Percentiles rank a stretch among this genome's conserved stretches.
These are phyloP conservation scores for Columbina picui DNA, from an alignment of 2,113 vertebrate species.

Conservation along the genomic window DNA sequence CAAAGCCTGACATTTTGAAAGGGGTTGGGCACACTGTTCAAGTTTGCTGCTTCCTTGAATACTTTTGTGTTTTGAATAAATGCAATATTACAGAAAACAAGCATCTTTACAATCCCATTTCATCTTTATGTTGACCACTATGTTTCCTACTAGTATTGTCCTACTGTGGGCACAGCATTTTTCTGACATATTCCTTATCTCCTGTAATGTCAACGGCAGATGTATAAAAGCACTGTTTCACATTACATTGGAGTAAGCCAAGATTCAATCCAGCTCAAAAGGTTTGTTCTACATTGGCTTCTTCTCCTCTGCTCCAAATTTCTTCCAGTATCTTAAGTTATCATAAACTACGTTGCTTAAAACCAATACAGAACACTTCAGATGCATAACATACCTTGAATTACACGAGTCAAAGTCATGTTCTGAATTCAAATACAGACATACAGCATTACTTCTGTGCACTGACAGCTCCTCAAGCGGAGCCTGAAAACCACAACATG, in stretches of 20 bases:
- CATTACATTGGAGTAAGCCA: not conserved
- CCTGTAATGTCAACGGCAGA: not conserved
- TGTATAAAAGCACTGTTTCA: not conserved
- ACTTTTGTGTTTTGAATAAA: accelerated
- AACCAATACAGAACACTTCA: not conserved
- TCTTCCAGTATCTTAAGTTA: not conserved
- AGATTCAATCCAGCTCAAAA: not conserved
- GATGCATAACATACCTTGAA: not conserved
- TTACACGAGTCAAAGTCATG: not conserved
- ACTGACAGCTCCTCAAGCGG: accelerated
- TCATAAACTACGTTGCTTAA: not conserved
- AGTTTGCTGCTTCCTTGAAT: not conserved
- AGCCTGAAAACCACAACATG: not conserved
- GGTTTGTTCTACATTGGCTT: not conserved
- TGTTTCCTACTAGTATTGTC: not conserved
- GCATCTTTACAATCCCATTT: not conserved
- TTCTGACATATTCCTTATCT: accelerated
- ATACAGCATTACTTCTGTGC: not conserved
- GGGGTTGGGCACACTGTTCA: accelerated
- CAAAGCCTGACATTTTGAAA: not conserved
- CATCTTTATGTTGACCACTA: accelerated
- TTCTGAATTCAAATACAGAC: not conserved
- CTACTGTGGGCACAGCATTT: accelerated
- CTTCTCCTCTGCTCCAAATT: not conserved
- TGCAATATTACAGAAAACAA: not conserved